These are phyloP conservation scores for Spongilla lacustris DNA, from an alignment of 37 sponge, comb jelly and placozoan genomes.

Conservation along the genomic window DNA sequence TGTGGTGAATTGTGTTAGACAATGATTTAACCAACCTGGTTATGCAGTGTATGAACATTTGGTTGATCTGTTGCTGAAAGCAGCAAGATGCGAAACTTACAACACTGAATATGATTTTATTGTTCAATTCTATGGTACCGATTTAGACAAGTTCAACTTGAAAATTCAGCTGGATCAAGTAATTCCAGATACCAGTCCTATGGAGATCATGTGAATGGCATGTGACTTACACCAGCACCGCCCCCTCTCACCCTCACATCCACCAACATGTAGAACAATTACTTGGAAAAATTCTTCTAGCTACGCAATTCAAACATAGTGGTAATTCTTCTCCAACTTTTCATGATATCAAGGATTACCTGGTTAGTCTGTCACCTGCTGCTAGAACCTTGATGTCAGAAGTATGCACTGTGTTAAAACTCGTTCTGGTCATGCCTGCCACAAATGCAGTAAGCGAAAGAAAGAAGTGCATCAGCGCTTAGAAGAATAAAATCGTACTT, in stretches of 20 bases:
- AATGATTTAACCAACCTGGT: constrained; percentile 31
- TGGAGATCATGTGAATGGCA: too few species aligned
- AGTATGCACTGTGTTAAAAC: constrained; percentile 36
- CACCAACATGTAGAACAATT: too few species aligned
- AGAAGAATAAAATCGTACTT: constrained; percentile 56
- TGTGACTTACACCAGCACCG: too few species aligned
- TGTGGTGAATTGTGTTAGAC: constrained; percentile 1
- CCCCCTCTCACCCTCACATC: too few species aligned
- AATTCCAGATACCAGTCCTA: too few species aligned
- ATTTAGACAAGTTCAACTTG: constrained; percentile 1
- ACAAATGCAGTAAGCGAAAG: constrained; percentile 57
- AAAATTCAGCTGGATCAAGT: constrained; percentile 21
- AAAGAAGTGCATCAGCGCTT: constrained; percentile 51
- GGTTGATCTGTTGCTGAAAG: constrained; percentile 36
- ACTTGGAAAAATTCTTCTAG: too few species aligned
- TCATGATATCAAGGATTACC: constrained; percentile 8
- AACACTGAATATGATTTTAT: constrained; percentile 6
- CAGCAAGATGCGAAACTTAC: constrained; percentile 15
- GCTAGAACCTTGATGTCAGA: constrained; percentile 29
- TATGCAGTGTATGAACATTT: constrained; percentile 10
- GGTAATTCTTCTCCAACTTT: not conserved
- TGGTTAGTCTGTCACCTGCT: constrained; percentile 27
- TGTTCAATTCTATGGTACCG: constrained; percentile 29
- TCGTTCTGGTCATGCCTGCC: constrained; percentile 61
- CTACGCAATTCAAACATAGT: not conserved